Percentiles rank a stretch among this genome's conserved stretches.
phyloP scores from a whole-genome alignment of 2,113 vertebrate genomes.

The Macheiramphus alcinus region DNA sequence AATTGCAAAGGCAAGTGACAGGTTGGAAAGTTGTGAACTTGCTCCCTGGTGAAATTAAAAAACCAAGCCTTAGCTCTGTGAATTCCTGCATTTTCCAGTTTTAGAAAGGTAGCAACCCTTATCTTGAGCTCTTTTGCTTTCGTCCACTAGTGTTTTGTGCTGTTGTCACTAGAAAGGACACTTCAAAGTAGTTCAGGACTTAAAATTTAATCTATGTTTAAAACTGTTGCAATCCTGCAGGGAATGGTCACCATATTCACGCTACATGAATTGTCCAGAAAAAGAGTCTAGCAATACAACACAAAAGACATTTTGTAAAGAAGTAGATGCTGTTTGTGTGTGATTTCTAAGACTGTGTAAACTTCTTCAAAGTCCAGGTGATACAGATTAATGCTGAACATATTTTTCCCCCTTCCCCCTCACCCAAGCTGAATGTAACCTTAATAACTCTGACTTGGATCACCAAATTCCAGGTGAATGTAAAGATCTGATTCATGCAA shows the following conservation, averaged over 20 bases:
- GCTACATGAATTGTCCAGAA: background rate
- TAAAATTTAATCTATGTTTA: background rate
- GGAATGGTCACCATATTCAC: background rate
- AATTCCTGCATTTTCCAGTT: background rate
- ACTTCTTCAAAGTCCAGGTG: background rate
- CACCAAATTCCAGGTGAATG: background rate
- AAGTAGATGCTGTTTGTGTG: background rate
- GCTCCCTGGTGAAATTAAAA: conserved; percentile 33
- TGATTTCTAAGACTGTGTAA: background rate
- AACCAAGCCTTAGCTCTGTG: background rate
- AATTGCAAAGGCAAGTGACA: background rate
- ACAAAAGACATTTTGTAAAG: background rate
- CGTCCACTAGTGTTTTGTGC: background rate
- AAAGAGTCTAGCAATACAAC: background rate
- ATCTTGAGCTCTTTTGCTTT: background rate
- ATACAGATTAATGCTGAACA: background rate
- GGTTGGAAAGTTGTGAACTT: conserved; percentile 9
- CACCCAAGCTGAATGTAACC: background rate
- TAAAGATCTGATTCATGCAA: background rate
- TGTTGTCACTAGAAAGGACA: background rate
- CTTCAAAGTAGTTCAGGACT: background rate
- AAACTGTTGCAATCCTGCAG: background rate
- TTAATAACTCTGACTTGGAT: background rate
- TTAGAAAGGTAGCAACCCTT: background rate
- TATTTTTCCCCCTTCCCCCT: background rate